phyloP scores from a whole-genome alignment of 2,113 vertebrate species.

The Catharus minimus region DNA sequence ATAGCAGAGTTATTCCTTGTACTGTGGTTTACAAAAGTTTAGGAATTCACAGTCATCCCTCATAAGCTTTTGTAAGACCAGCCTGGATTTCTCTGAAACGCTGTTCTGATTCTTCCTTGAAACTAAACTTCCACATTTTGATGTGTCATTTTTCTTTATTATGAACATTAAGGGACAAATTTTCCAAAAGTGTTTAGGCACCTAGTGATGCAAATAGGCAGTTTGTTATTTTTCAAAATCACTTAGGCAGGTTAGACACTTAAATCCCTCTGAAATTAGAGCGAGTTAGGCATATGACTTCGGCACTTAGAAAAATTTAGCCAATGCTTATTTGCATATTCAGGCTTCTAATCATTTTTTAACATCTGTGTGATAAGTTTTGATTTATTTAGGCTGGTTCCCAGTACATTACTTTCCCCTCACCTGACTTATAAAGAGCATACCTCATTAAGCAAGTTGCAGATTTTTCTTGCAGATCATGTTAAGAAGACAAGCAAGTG shows the following conservation, averaged over 20 bases:
- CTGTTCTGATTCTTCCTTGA: background rate
- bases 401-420: background rate
- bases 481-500: background rate
- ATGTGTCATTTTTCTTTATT: slow-evolving; percentile 42
- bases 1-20: background rate
- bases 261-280: slow-evolving; percentile 25
- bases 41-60: background rate
- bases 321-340: slow-evolving; percentile 9
- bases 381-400: slow-evolving; percentile 10
- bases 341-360: slow-evolving; percentile 1
- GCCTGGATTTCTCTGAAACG: background rate
- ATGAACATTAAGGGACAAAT: slow-evolving; percentile 1
- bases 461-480: background rate
- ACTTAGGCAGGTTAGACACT: slow-evolving; percentile 26
- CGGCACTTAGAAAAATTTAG: background rate
- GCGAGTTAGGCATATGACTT: background rate
- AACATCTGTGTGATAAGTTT: slow-evolving; percentile 2
- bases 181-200: slow-evolving; percentile 31
- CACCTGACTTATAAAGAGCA: background rate
- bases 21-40: background rate
- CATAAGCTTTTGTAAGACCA: background rate
- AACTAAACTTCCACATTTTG: background rate
- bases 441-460: background rate
- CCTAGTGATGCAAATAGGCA: slow-evolving; percentile 25
- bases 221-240: slow-evolving; percentile 37